phyloP scores from a whole-genome alignment of 2,888 invertebrate genomes.

The Bruchidius siliquastri region DNA sequence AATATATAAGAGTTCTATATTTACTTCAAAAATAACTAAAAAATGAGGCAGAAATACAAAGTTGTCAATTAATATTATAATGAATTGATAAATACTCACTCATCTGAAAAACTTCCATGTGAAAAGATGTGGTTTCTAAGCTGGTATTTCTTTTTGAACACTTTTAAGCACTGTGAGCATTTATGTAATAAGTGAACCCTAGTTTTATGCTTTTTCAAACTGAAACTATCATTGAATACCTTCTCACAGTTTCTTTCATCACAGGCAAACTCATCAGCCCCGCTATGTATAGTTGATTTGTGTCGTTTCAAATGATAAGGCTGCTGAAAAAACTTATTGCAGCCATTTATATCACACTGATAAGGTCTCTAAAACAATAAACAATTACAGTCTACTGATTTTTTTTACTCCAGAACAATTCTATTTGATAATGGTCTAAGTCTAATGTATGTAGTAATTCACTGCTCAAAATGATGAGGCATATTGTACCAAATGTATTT shows the following conservation, averaged over 20 bases:
- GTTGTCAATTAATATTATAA: too few species aligned
- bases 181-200: background rate
- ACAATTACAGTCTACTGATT: too few species aligned
- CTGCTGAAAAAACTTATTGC: background rate
- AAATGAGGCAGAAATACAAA: too few species aligned
- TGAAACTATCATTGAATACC: background rate
- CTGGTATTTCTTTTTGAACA: background rate
- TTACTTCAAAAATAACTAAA: too few species aligned
- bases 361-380: background rate
- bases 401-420: too few species aligned
- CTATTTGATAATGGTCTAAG: too few species aligned
- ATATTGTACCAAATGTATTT: too few species aligned
- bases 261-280: background rate
- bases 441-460: too few species aligned
- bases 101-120: background rate
- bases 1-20: too few species aligned
- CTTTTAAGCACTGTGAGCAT: background rate
- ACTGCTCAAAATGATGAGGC: too few species aligned
- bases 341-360: background rate
- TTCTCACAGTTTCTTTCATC: background rate
- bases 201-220: background rate
- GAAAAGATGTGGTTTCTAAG: background rate
- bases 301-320: background rate
- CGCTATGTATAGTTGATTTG: background rate
- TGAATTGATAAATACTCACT: background rate